Evolutionary conservation across 2,113 vertebrate genomes (phyloP).

Genomic region (Irena cyanogastra): DNA sequence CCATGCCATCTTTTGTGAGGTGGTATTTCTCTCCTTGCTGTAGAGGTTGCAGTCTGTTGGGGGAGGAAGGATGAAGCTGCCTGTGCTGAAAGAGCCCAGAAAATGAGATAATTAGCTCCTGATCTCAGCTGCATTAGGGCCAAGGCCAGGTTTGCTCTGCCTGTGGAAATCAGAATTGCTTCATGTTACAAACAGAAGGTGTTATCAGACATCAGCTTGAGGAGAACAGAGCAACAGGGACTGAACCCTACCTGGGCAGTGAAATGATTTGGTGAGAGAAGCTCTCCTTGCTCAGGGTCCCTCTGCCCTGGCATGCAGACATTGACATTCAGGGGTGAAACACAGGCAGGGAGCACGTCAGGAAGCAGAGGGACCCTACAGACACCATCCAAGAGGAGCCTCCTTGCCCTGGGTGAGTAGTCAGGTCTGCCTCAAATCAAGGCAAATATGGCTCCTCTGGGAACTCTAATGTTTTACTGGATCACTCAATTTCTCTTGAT

Average conservation of each 20-base stretch:
- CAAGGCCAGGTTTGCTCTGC: background rate
- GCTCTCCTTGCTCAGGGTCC: background rate
- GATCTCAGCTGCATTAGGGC: background rate
- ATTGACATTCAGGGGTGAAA: background rate
- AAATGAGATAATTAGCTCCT: background rate
- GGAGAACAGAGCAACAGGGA: background rate
- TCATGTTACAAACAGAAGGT: background rate
- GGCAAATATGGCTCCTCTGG: background rate
- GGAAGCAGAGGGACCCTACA: background rate
- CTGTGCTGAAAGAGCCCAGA: background rate
- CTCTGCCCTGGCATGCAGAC: background rate
- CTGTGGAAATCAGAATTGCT: background rate
- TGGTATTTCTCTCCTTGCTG: background rate
- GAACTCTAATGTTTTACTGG: conserved; percentile 48
- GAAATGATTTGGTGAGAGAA: background rate
- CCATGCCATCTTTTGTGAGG: background rate
- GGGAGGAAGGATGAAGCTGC: background rate
- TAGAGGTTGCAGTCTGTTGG: background rate
- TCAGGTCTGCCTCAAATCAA: conserved; percentile 9
- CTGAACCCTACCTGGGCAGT: background rate
- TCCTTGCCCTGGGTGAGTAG: background rate
- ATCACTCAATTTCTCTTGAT: conserved; percentile 15
- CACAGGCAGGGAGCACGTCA: background rate
- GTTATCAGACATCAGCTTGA: background rate
- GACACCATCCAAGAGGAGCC: background rate